A percentile compares a stretch with the other conserved stretches of the same genome.
Conservation (phyloP, 23 tunicate species). For the Trididemnum nubilum region DNA sequence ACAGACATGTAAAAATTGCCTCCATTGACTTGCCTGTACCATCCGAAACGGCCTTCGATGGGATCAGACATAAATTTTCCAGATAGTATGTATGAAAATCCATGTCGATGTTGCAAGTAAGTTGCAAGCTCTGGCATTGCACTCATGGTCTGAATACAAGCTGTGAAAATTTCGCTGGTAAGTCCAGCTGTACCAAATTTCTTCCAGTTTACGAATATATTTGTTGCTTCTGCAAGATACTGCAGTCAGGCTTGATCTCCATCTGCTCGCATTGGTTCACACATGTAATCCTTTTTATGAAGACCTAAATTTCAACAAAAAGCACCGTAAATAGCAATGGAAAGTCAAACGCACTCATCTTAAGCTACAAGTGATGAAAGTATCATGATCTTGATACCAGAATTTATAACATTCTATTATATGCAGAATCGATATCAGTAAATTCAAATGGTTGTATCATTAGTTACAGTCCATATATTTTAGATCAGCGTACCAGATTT, state of each 20-base stretch:
- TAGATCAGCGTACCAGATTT: no score
- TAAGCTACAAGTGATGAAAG: no score
- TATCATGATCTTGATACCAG: no score
- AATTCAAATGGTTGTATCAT: no score
- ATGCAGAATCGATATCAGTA: no score
- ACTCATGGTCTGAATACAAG: conserved; percentile 24
- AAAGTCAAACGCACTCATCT: no score
- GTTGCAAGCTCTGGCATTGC: no score
- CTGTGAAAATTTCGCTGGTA: conserved; percentile 4
- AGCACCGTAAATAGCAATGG: no score
- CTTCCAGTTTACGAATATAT: conserved; percentile 1
- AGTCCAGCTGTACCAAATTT: background rate
- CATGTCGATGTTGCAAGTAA: conserved; percentile 4
- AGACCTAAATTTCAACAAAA: background rate
- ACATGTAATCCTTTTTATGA: background rate
- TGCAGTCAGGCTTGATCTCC: background rate
- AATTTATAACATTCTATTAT: no score
- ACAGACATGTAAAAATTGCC: conserved; percentile 1
- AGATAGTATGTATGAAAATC: conserved; percentile 2
- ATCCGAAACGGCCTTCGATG: conserved; percentile 28
- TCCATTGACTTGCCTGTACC: conserved; percentile 17
- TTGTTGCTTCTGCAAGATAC: background rate
- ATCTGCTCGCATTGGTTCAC: conserved; percentile 4
- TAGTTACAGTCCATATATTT: no score
- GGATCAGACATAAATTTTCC: conserved; percentile 12